Evolutionary conservation across 2,113 vertebrate genomes (phyloP).

Genomic region (Haplotaxodon microlepis): DNA sequence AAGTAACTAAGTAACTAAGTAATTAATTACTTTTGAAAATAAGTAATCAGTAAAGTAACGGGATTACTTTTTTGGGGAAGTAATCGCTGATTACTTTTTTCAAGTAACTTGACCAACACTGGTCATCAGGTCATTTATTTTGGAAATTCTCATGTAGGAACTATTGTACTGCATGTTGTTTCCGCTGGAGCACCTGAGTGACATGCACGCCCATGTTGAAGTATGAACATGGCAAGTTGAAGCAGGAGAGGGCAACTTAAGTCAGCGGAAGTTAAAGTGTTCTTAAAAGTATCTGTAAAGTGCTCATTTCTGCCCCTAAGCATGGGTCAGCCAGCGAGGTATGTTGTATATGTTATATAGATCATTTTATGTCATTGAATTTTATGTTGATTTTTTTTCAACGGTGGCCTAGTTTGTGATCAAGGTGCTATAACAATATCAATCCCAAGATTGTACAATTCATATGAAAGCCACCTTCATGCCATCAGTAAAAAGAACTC

Average conservation of each 20-base stretch:
- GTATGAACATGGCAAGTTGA: not conserved
- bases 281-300: not conserved
- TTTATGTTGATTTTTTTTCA: not conserved
- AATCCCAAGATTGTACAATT: not conserved
- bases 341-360: not conserved
- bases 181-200: not conserved
- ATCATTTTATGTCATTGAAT: not conserved
- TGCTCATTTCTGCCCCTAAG: not conserved
- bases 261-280: not conserved
- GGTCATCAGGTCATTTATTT: not conserved
- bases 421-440: not conserved
- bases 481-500: not conserved
- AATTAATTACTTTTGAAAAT: not conserved
- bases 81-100: not conserved
- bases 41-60: fast-evolving
- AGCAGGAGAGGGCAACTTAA: fast-evolving
- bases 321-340: not conserved
- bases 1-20: not conserved
- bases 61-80: not conserved
- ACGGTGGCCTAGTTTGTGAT: not conserved
- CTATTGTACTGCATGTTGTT: not conserved
- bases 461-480: not conserved
- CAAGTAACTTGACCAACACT: not conserved
- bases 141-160: not conserved
- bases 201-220: not conserved